These are phyloP conservation scores for Perca schrenkii DNA, from an alignment of 2,113 vertebrate genomes.

Conservation along the genomic window DNA sequence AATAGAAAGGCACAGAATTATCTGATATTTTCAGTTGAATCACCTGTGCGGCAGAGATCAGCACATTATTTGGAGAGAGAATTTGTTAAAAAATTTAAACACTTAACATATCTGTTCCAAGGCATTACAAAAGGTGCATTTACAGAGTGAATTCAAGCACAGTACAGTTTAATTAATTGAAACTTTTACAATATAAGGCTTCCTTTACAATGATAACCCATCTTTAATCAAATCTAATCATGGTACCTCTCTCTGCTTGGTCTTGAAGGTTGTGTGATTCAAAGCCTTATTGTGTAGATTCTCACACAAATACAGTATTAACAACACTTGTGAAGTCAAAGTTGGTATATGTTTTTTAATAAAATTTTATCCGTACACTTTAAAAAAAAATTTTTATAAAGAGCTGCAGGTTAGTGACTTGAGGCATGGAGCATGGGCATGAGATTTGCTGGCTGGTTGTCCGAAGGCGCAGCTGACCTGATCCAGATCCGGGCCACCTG, in stretches of 20 bases:
- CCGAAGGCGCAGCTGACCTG: constrained; percentile 51
- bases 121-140: constrained; percentile 76
- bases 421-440: constrained; percentile 37
- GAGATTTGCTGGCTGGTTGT: constrained; percentile 53
- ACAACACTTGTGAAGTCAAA: constrained; percentile 45
- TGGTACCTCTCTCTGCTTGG: constrained; percentile 43
- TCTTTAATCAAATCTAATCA: constrained; percentile 68
- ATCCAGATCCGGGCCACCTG: constrained; percentile 82
- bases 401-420: constrained; percentile 34
- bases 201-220: constrained; percentile 54
- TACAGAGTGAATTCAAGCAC: constrained; percentile 78
- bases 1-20: constrained; percentile 73
- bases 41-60: constrained; percentile 77
- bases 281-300: constrained; percentile 42
- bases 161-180: constrained; percentile 76
- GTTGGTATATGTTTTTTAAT: constrained; percentile 49
- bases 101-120: constrained; percentile 61
- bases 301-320: constrained; percentile 39
- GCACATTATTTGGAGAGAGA: constrained; percentile 65
- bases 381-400: not conserved
- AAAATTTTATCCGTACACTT: constrained; percentile 4
- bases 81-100: constrained; percentile 66
- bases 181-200: constrained; percentile 70
- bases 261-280: constrained; percentile 36
- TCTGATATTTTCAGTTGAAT: constrained; percentile 79